Evolutionary conservation across 2,888 invertebrate species (phyloP).

Genomic region (Aromia moschata): DNA sequence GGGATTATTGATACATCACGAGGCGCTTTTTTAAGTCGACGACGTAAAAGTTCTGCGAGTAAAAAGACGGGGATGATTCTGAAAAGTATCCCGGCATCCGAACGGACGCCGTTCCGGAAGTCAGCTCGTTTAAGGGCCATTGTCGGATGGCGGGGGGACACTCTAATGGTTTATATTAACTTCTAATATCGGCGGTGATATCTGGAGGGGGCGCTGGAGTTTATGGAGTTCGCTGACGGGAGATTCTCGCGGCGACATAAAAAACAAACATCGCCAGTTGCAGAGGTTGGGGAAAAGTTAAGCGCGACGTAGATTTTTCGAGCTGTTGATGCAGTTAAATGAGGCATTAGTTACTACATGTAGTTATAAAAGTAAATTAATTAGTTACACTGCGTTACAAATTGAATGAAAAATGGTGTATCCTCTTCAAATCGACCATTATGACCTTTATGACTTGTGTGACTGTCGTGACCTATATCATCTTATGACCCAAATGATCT

Average conservation of each 20-base stretch:
- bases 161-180: constrained; percentile 55
- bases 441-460: too few relatives aligned
- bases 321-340: too few relatives aligned
- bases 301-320: too few relatives aligned
- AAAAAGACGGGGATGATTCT: constrained; percentile 44
- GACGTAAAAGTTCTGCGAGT: constrained; percentile 43
- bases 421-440: too few relatives aligned
- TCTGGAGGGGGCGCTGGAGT: constrained; percentile 12
- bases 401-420: too few relatives aligned
- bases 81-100: constrained; percentile 49
- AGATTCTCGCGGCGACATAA: neutral
- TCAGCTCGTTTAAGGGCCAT: constrained; percentile 53
- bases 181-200: constrained; percentile 44
- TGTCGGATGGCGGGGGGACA: constrained; percentile 45
- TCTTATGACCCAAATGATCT: too few relatives aligned
- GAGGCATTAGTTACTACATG: too few relatives aligned
- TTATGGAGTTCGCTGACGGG: neutral
- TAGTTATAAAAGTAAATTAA: too few relatives aligned
- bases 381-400: too few relatives aligned
- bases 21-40: constrained; percentile 50
- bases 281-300: too few relatives aligned
- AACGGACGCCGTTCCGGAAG: constrained; percentile 52
- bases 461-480: too few relatives aligned
- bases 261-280: too few relatives aligned
- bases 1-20: constrained; percentile 55